Conservation (phyloP, 2,113 vertebrate genomes). For the Mellivora capensis region DNA sequence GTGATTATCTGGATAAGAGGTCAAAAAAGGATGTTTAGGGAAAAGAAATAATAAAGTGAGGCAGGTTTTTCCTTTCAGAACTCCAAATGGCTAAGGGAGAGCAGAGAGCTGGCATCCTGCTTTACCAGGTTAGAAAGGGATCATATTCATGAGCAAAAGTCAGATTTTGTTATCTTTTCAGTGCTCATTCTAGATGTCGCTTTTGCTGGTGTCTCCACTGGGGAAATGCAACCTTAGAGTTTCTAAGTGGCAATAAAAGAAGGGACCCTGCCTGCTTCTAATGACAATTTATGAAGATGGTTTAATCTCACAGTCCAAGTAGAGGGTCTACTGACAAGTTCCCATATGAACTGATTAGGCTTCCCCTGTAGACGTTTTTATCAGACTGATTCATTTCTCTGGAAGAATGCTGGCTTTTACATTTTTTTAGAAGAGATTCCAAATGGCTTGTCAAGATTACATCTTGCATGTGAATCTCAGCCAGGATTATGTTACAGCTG, state of each 20-base stretch:
- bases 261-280: conserved; percentile 59
- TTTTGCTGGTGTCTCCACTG: background rate
- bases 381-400: conserved; percentile 78
- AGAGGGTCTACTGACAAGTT: conserved; percentile 79
- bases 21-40: conserved; percentile 37
- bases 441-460: conserved; percentile 82
- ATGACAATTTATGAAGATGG: conserved; percentile 77
- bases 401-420: conserved; percentile 82
- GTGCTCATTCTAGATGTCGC: background rate
- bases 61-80: background rate
- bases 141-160: background rate
- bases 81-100: background rate
- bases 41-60: background rate
- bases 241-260: conserved; percentile 71
- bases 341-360: conserved; percentile 77
- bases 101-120: background rate
- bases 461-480: conserved; percentile 81
- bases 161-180: background rate
- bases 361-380: conserved; percentile 79
- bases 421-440: conserved; percentile 78
- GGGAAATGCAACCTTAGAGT: conserved; percentile 16
- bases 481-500: conserved; percentile 73
- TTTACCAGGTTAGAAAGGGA: conserved; percentile 7
- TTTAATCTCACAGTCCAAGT: conserved; percentile 79
- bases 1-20: conserved; percentile 65